phyloP scores from a whole-genome alignment of 2,888 invertebrate species.

The Suillia variegata region DNA sequence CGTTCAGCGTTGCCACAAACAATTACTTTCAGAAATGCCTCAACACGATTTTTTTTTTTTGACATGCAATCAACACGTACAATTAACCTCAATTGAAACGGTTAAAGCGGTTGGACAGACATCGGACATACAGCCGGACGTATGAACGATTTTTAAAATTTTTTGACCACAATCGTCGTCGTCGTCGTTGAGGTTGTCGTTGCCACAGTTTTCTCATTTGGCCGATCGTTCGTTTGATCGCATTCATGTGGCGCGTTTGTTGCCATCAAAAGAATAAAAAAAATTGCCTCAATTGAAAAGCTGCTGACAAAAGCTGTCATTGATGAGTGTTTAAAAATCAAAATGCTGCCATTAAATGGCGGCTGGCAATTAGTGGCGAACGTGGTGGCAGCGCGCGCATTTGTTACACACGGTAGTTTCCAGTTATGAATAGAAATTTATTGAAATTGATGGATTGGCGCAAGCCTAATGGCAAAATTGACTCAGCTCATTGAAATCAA shows the following conservation, averaged over 20 bases:
- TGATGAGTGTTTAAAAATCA: conserved; percentile 42
- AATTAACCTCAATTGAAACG: conserved; percentile 49
- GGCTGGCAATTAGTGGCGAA: conserved; percentile 41
- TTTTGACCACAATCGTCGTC: conserved; percentile 45
- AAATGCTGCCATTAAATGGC: conserved; percentile 44
- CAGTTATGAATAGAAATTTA: conserved; percentile 49
- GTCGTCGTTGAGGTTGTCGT: conserved; percentile 18
- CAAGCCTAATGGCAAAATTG: too few species aligned
- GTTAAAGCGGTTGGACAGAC: conserved; percentile 30
- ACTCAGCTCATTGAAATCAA: too few species aligned
- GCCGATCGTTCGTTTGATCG: too few species aligned
- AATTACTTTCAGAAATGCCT: not conserved
- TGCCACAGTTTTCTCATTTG: not conserved
- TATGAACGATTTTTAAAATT: conserved; percentile 46
- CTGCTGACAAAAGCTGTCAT: conserved; percentile 51
- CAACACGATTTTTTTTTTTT: not conserved
- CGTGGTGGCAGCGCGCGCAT: not conserved
- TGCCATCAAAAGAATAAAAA: conserved; percentile 4
- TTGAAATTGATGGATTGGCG: conserved; percentile 36
- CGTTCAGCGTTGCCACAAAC: not conserved
- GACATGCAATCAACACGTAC: conserved; percentile 21
- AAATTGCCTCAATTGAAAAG: conserved; percentile 39
- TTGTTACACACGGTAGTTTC: conserved; percentile 20
- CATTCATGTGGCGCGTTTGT: not conserved
- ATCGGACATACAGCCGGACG: too few species aligned